A percentile compares a stretch with the other conserved stretches of the same genome.
Conservation (phyloP, 2,888 invertebrate species). For the Eristalis intricaria region DNA sequence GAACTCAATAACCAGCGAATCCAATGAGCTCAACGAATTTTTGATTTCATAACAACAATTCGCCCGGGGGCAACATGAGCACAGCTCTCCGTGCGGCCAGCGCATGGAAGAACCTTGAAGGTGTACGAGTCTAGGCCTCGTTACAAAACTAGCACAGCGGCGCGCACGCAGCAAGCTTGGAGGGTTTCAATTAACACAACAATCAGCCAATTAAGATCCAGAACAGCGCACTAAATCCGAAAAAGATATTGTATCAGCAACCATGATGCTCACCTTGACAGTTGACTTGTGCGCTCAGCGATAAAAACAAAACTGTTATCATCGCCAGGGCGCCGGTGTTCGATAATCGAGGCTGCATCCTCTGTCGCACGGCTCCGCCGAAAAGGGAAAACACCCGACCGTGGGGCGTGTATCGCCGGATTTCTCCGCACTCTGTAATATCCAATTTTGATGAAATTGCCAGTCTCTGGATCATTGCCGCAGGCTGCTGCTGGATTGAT, state of each 20-base stretch:
- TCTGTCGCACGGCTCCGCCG: not conserved
- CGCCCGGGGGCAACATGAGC: slow-evolving; percentile 12
- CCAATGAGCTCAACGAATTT: slow-evolving; percentile 16
- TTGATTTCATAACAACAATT: slow-evolving; percentile 23
- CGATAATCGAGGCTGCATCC: not conserved
- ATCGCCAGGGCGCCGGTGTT: not conserved
- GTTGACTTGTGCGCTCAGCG: slow-evolving; percentile 51
- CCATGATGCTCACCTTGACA: slow-evolving; percentile 64
- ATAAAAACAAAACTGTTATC: slow-evolving; percentile 60
- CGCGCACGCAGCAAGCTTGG: not conserved
- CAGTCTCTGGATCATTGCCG: slow-evolving; percentile 45
- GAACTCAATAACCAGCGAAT: slow-evolving; percentile 8
- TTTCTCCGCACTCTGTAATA: slow-evolving; percentile 51
- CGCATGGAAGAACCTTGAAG: slow-evolving; percentile 44
- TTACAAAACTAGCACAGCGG: slow-evolving; percentile 37
- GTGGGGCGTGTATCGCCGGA: slow-evolving; percentile 27
- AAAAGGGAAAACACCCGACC: slow-evolving; percentile 39
- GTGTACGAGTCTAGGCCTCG: slow-evolving; percentile 30
- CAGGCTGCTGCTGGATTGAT: slow-evolving; percentile 34
- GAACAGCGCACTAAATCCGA: not conserved
- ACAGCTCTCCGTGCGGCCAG: not conserved
- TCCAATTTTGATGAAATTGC: slow-evolving; percentile 43
- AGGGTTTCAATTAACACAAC: slow-evolving; percentile 37
- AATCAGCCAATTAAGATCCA: slow-evolving; percentile 21
- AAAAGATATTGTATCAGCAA: not conserved